Evolutionary conservation across 2,797 vertebrate species (phyloP).

Genomic region (Avahi laniger): DNA sequence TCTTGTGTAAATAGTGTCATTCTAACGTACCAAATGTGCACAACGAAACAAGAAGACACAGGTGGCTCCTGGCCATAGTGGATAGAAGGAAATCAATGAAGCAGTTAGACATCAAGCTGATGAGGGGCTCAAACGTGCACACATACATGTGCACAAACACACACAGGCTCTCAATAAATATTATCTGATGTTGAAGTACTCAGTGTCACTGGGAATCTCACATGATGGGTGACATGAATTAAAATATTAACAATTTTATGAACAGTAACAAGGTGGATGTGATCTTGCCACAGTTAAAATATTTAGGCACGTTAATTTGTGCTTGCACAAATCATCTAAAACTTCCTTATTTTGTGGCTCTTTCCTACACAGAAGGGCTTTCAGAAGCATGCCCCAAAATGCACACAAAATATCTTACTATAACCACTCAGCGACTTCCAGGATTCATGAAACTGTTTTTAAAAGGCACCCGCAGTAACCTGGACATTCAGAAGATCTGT

Average conservation of each 20-base stretch:
- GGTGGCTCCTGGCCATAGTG: background rate
- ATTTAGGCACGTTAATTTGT: background rate
- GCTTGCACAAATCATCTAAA: background rate
- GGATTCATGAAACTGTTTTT: background rate
- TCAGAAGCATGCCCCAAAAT: background rate
- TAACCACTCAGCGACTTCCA: background rate
- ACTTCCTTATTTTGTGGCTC: background rate
- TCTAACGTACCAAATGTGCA: background rate
- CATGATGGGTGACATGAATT: background rate
- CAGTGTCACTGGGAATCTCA: background rate
- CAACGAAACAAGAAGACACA: background rate
- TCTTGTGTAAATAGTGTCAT: background rate
- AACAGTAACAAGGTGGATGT: background rate
- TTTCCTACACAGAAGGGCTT: background rate
- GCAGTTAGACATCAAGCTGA: background rate
- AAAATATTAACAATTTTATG: conserved; percentile 41
- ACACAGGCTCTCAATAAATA: background rate
- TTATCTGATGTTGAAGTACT: background rate
- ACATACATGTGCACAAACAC: background rate
- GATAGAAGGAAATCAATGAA: conserved; percentile 18
- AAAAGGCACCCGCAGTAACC: background rate
- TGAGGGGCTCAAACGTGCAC: background rate
- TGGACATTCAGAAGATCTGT: conserved; percentile 7
- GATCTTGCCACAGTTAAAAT: background rate
- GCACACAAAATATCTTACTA: background rate